Evolutionary conservation across 2,888 invertebrate genomes (phyloP).

Genomic region (Holacanthella duospinosa): DNA sequence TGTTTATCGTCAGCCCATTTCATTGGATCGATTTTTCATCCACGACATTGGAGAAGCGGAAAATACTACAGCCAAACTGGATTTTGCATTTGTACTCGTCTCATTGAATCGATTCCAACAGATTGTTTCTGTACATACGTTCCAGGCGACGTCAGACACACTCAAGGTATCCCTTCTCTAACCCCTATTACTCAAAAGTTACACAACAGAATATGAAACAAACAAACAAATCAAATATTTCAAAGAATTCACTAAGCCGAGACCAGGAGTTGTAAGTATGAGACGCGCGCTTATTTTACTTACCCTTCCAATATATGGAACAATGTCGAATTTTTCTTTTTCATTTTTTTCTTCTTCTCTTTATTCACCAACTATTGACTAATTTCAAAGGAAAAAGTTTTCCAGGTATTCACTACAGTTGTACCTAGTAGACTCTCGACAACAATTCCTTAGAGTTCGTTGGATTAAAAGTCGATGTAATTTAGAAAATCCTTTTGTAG

Average conservation of each 20-base stretch:
- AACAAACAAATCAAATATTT: background rate
- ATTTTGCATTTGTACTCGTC: conserved; percentile 43
- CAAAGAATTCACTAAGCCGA: background rate
- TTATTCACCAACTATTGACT: too few species aligned
- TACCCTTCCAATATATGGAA: too few species aligned
- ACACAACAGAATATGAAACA: background rate
- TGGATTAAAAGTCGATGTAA: too few species aligned
- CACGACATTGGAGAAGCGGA: conserved; percentile 42
- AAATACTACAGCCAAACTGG: conserved; percentile 41
- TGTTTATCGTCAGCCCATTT: conserved; percentile 44
- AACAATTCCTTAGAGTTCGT: too few species aligned
- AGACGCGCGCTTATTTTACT: too few species aligned
- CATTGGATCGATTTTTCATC: conserved; percentile 44
- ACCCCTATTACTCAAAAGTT: background rate
- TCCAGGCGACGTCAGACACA: conserved; percentile 42
- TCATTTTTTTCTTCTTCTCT: too few species aligned
- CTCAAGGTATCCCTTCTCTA: conserved; percentile 40
- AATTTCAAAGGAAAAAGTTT: too few species aligned
- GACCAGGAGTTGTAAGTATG: too few species aligned
- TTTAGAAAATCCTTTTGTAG: too few species aligned
- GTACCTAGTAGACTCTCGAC: too few species aligned
- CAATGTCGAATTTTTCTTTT: too few species aligned
- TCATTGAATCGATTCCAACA: conserved; percentile 45
- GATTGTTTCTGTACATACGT: conserved; percentile 44
- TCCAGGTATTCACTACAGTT: too few species aligned